Conservation (phyloP, 2,888 invertebrate species). For the Hirtodrosophila cameraria region DNA sequence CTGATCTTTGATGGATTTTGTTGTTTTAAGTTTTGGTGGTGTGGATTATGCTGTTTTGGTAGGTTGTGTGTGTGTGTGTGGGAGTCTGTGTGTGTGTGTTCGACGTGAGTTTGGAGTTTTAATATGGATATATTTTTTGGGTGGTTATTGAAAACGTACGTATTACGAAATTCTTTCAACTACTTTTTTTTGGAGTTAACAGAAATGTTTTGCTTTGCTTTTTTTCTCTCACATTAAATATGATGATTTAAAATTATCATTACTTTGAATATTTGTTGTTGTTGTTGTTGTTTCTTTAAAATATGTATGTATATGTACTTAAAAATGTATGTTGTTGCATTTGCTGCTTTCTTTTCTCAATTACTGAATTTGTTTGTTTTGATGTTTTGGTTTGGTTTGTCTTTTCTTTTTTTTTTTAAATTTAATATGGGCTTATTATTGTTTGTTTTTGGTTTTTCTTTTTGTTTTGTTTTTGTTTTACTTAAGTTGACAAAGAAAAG, state of each 20-base stretch:
- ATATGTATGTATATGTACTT: constrained; percentile 73
- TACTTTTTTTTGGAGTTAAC: constrained; percentile 57
- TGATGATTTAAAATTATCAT: constrained; percentile 68
- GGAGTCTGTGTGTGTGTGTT: constrained; percentile 15
- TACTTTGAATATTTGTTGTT: constrained; percentile 66
- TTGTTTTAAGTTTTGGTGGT: constrained; percentile 63
- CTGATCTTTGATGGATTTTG: constrained; percentile 48
- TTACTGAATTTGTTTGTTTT: constrained; percentile 34
- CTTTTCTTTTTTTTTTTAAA: constrained; percentile 29
- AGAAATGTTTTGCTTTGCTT: constrained; percentile 50
- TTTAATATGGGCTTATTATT: constrained; percentile 58
- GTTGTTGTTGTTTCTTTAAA: constrained; percentile 43
- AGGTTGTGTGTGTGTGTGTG: constrained; percentile 43
- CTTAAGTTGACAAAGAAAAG: constrained; percentile 59
- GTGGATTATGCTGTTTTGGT: constrained; percentile 70
- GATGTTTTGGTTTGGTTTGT: constrained; percentile 24
- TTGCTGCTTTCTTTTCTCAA: constrained; percentile 64
- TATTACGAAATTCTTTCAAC: constrained; percentile 48
- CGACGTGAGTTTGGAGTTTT: constrained; percentile 23
- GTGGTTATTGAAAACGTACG: constrained; percentile 39
- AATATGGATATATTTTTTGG: no score
- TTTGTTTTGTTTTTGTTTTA: constrained; percentile 9
- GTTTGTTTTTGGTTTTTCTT: constrained; percentile 7
- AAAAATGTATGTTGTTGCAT: constrained; percentile 64
- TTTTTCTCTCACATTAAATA: constrained; percentile 42